These are phyloP conservation scores for Apostichopus californicus DNA, from an alignment of 35 echinoderm and acorn worm species.

Conservation along the genomic window DNA sequence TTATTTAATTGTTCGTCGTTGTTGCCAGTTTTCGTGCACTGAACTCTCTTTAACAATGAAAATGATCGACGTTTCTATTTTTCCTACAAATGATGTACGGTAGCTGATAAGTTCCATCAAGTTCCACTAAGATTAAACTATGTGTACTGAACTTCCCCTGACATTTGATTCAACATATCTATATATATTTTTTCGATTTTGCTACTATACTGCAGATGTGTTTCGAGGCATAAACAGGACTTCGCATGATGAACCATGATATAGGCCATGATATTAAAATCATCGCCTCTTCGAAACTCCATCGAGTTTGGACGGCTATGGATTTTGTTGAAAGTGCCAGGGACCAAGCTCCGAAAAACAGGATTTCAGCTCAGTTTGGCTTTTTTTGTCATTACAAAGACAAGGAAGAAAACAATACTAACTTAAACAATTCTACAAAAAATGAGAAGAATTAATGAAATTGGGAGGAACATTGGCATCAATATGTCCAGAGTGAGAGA, in stretches of 20 bases:
- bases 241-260: background rate
- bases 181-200: background rate
- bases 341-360: conserved; percentile 54
- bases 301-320: conserved; percentile 34
- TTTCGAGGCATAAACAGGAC: background rate
- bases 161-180: conserved; percentile 43
- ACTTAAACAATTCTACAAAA: background rate
- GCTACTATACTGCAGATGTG: conserved; percentile 30
- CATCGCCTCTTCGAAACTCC: background rate
- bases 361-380: conserved; percentile 56
- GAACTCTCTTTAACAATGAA: background rate
- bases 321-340: conserved; percentile 62
- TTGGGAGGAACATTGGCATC: conserved; percentile 37
- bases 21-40: background rate
- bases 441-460: conserved; percentile 41
- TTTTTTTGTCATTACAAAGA: conserved; percentile 47
- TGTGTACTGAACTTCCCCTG: conserved; percentile 45
- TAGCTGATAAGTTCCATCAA: conserved; percentile 24
- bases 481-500: background rate
- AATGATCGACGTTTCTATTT: too few species aligned
- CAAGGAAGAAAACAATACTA: conserved; percentile 58
- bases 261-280: background rate
- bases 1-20: background rate
- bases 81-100: background rate
- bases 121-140: conserved; percentile 29